Percentiles rank a stretch among this genome's conserved stretches.
These are phyloP conservation scores for Trididemnum clinides DNA, from an alignment of 23 tunicate species.

Conservation along the genomic window DNA sequence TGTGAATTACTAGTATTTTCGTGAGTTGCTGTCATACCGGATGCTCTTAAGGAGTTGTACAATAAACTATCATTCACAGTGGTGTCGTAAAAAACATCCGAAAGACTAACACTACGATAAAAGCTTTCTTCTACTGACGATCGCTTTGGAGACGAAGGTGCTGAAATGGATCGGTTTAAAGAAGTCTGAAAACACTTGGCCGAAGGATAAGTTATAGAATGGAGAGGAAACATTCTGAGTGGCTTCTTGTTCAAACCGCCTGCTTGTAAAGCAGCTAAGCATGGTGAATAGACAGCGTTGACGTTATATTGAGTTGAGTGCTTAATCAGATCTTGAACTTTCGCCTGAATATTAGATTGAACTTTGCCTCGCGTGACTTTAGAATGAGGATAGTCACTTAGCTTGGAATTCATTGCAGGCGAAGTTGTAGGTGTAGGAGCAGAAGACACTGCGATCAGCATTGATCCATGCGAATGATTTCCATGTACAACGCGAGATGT, in stretches of 20 bases:
- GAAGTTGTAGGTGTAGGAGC: neutral
- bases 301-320: neutral
- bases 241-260: neutral
- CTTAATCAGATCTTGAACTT: constrained; percentile 27
- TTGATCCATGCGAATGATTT: too few species aligned
- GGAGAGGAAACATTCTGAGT: neutral
- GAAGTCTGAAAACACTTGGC: neutral
- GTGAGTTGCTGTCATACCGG: neutral
- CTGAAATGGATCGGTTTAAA: neutral
- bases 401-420: neutral
- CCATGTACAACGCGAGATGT: too few species aligned
- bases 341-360: constrained; percentile 40
- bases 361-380: constrained; percentile 1
- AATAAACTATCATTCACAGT: constrained; percentile 10
- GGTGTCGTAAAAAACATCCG: constrained; percentile 66
- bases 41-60: neutral
- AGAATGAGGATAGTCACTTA: neutral
- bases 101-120: constrained; percentile 46
- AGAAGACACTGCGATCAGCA: too few species aligned
- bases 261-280: constrained; percentile 35
- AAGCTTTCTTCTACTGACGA: neutral
- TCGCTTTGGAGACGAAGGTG: constrained; percentile 29
- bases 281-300: constrained; percentile 33
- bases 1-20: neutral
- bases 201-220: neutral